phyloP scores from a whole-genome alignment of 2,113 vertebrate genomes.

The Maccullochella peelii region DNA sequence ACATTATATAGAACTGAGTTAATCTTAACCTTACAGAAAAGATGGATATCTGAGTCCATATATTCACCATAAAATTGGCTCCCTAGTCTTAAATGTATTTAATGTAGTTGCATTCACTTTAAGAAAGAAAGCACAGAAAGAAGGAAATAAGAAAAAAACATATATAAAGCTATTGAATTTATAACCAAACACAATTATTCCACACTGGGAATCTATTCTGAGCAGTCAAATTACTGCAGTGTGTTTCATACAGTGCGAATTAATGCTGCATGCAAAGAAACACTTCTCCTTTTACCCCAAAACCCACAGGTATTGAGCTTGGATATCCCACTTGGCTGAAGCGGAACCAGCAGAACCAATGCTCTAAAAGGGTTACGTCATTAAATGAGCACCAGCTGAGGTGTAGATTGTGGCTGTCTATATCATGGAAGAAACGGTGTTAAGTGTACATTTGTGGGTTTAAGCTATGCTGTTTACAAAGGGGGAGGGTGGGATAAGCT shows the following conservation, averaged over 20 bases:
- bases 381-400: conserved; percentile 49
- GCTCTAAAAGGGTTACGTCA: conserved; percentile 49
- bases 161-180: conserved; percentile 19
- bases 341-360: conserved; percentile 42
- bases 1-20: background rate
- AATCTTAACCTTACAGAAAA: background rate
- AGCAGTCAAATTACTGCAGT: conserved; percentile 64
- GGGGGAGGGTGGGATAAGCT: background rate
- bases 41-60: background rate
- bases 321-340: conserved; percentile 64
- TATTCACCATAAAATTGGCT: background rate
- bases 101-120: conserved; percentile 6
- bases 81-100: background rate
- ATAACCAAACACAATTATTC: conserved; percentile 49
- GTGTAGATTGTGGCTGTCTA: conserved; percentile 34
- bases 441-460: conserved; percentile 12
- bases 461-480: conserved; percentile 33
- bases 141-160: background rate
- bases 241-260: conserved; percentile 67
- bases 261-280: conserved; percentile 69
- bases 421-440: conserved; percentile 35
- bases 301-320: conserved; percentile 74
- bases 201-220: conserved; percentile 64
- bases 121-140: background rate
- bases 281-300: conserved; percentile 61